Evolutionary conservation across 35 echinoderm and acorn worm species (phyloP).

Genomic region (Heliocidaris tuberculata): DNA sequence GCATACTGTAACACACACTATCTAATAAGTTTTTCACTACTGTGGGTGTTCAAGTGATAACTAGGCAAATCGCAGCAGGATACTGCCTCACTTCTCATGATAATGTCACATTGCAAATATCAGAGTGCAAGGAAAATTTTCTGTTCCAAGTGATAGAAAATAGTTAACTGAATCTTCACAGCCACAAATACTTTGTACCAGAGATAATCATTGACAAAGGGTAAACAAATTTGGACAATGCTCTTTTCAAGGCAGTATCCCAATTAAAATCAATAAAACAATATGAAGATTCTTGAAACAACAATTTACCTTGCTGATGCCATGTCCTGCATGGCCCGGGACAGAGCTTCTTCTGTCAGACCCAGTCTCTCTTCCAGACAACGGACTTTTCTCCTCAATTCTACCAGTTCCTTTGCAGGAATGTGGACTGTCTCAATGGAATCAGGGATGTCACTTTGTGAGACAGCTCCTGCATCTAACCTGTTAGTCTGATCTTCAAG

Average conservation of each 20-base stretch:
- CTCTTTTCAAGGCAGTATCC: background rate
- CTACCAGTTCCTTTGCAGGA: constrained; percentile 37
- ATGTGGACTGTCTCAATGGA: constrained; percentile 28
- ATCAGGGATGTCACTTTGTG: background rate
- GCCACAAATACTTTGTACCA: background rate
- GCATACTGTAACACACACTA: background rate
- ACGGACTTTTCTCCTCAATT: constrained; percentile 67
- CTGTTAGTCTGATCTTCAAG: constrained; percentile 51
- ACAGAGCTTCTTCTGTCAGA: constrained; percentile 71
- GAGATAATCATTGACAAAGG: background rate
- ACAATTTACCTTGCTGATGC: constrained; percentile 63
- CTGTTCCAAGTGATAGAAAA: no score
- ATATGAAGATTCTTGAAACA: background rate
- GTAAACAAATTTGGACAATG: background rate
- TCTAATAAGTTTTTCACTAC: background rate
- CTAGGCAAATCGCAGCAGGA: no score
- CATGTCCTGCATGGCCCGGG: constrained; percentile 79
- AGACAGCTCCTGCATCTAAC: background rate
- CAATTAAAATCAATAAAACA: background rate
- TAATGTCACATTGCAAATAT: no score
- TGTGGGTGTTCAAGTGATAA: no score
- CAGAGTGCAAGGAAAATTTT: no score
- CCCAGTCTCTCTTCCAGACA: constrained; percentile 68
- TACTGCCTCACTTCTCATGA: no score
- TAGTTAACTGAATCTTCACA: background rate